Base-by-base conservation (phyloP, 2,797 vertebrate species). In the Antennarius maculatus region DNA sequence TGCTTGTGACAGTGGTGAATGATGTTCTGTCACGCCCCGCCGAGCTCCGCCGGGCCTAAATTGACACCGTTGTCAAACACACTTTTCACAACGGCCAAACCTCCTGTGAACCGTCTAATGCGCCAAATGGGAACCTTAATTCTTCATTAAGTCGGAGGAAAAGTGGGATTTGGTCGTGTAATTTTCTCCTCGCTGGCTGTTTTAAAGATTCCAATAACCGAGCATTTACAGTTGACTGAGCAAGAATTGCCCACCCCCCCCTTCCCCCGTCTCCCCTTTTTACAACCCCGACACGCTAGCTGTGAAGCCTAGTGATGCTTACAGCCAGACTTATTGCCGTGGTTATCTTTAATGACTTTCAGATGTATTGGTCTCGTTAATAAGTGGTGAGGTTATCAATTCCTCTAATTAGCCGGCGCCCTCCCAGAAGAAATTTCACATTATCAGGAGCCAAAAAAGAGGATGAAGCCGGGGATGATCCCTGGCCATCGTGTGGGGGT, bases 301-400 rank as follows among this genome's bases (percentile, higher is more conserved):
- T 93, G 92, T 94, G 94, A 95, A 96, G 96, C 93, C 92, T 90
- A 94, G 93, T 89, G 91, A 94, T 85, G 94, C 95, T 97, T 96
- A 95, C 94, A 95, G 93, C 89, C 91, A 95, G 96, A 97, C 95
- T 95, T 97, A 97, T 95, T 96, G 95, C 96, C 92, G 93, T 95
- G 92, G 95, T 97, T 97, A 96, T 97, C 94, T 96, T 95, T 97
- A 97, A 97, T 96, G 96, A 97, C 96, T 96, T 96, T 95, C 93
- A 96, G 96, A 97, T 96, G 94, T 94, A 97, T 97, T 96, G 95
- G 95, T 94, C 95, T 97, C 94, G 95, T 97, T 98, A 97, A 95
- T 93, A 95, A 96, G 94, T 94, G 89, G 92, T 92, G 91, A 95
- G 95, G 95, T 96, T 97, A 97, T 97, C 96, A 96, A 96, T 97